These are phyloP conservation scores for Eptesicus fuscus DNA, from an alignment of 2,113 vertebrate species.

Conservation along the genomic window DNA sequence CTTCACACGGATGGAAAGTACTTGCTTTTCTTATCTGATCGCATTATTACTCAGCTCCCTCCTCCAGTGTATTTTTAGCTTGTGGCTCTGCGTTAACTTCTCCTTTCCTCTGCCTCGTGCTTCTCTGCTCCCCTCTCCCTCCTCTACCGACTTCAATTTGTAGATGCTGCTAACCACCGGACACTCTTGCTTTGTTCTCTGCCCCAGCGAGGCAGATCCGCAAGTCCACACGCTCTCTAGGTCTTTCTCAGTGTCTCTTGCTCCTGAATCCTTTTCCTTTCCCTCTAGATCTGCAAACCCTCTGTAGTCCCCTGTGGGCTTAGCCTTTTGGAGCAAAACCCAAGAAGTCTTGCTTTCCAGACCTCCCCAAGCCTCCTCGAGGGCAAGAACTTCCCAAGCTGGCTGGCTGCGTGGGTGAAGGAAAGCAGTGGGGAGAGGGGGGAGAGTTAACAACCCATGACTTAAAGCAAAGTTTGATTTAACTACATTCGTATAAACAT, in stretches of 20 bases:
- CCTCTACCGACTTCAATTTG: neutral
- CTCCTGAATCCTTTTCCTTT: neutral
- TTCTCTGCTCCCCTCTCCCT: neutral
- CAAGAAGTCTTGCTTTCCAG: neutral
- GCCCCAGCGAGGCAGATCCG: neutral
- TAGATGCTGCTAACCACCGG: neutral
- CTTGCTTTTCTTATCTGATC: slow-evolving; percentile 46
- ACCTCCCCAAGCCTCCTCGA: neutral
- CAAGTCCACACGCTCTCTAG: rapidly evolving
- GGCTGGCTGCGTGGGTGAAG: neutral
- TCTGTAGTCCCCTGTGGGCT: neutral
- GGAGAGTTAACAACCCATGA: rapidly evolving
- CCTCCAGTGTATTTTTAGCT: slow-evolving; percentile 18
- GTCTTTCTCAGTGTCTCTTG: neutral
- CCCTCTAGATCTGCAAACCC: neutral
- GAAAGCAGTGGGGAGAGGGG: neutral
- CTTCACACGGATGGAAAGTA: neutral
- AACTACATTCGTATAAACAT: neutral
- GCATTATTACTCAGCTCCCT: slow-evolving; percentile 17
- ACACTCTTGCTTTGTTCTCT: neutral
- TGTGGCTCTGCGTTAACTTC: neutral
- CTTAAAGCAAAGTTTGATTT: neutral
- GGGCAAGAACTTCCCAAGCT: neutral
- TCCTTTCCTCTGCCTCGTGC: neutral
- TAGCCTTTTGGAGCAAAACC: neutral